These are phyloP conservation scores for Nebria ingens DNA, from an alignment of 1,140 invertebrate species.

Conservation along the genomic window DNA sequence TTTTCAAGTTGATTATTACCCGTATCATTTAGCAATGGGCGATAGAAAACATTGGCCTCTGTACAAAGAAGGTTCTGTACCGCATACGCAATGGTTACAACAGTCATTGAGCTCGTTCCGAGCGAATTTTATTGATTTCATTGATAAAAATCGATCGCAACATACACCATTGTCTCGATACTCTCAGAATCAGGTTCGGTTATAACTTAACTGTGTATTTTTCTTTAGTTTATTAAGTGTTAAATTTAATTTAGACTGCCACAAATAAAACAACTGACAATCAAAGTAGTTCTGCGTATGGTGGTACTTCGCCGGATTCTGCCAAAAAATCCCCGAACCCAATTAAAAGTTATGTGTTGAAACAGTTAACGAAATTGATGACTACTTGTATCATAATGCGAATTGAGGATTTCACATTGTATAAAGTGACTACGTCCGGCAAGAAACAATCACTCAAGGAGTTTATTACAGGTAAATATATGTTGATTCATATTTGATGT, in stretches of 20 bases:
- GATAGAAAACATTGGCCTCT: constrained; percentile 80
- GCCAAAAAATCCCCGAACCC: constrained; percentile 34
- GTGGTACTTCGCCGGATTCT: constrained; percentile 23
- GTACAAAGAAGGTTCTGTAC: constrained; percentile 53
- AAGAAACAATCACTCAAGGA: constrained; percentile 60
- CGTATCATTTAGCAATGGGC: constrained; percentile 82
- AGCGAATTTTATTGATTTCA: constrained; percentile 49
- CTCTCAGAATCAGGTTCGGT: constrained; percentile 18
- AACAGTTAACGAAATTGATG: constrained; percentile 77
- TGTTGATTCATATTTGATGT: constrained; percentile 1
- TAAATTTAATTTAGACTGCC: neutral
- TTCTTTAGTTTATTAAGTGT: neutral
- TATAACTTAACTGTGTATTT: constrained; percentile 1
- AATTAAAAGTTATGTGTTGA: constrained; percentile 56
- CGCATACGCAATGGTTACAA: constrained; percentile 64
- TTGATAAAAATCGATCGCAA: constrained; percentile 47
- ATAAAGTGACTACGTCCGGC: constrained; percentile 67
- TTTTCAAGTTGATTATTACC: constrained; percentile 92
- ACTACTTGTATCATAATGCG: constrained; percentile 83
- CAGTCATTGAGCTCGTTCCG: constrained; percentile 59
- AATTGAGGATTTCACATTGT: constrained; percentile 79
- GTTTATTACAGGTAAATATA: constrained; percentile 61
- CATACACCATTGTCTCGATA: constrained; percentile 45
- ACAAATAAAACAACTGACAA: neutral
- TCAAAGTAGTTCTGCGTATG: constrained; percentile 10